phyloP scores from a whole-genome alignment of 2,113 vertebrate species.

The Urocolius indicus region DNA sequence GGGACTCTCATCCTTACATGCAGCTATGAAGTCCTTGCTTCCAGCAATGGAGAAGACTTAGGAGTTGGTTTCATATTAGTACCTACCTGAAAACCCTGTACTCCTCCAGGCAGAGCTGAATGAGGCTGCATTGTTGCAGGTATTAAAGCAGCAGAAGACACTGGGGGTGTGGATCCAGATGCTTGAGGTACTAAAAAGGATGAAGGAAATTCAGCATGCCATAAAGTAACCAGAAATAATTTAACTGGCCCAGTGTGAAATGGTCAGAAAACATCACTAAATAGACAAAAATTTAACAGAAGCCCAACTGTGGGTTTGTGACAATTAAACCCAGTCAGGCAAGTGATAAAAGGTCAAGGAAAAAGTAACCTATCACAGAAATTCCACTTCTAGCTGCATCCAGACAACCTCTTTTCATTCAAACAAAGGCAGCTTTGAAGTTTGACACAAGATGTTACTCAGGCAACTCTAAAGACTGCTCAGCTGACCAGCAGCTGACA shows the following conservation, averaged over 20 bases:
- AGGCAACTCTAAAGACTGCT: neutral
- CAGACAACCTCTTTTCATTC: neutral
- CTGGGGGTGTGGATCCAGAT: slow-evolving; percentile 64
- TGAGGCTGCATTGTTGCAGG: slow-evolving; percentile 80
- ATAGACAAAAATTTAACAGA: neutral
- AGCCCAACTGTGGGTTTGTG: neutral
- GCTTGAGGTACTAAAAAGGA: slow-evolving; percentile 75
- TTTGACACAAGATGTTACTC: neutral
- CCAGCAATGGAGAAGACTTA: neutral
- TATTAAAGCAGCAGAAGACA: slow-evolving; percentile 82
- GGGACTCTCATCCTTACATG: neutral
- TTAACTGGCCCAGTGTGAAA: neutral
- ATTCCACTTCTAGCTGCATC: neutral
- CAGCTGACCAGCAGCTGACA: slow-evolving; percentile 32
- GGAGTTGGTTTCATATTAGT: neutral
- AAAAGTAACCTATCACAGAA: neutral
- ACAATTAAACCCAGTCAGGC: neutral
- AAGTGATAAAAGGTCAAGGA: neutral
- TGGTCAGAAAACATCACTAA: no score
- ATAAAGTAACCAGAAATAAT: neutral
- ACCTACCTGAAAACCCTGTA: slow-evolving; percentile 96
- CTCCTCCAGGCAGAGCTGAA: slow-evolving; percentile 74
- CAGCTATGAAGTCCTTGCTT: neutral
- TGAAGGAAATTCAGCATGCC: neutral
- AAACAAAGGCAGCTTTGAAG: neutral